Evolutionary conservation across 1,140 invertebrate genomes (phyloP), one percentile per base, ranked within the genome.

Genomic region (Drosophila varians): DNA sequence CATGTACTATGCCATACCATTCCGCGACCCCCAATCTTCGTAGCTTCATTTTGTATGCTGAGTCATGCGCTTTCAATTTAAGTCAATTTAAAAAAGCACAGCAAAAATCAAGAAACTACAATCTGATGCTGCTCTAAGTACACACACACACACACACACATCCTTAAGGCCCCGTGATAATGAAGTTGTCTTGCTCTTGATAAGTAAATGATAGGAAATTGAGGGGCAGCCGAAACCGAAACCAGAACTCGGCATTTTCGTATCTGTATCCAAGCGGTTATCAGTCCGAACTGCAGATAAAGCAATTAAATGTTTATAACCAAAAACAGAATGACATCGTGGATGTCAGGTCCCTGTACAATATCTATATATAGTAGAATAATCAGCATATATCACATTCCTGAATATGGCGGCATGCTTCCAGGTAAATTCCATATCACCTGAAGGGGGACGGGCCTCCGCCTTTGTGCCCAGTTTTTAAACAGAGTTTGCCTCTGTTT

Each of bases 61-160:
- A 84, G 76, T 84, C 80, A 84, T 86, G 80, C 77, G 80, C 80
- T 49, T 86, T 76, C 80, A 84, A 84, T 84, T 84, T 69, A 79
- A 86, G 80, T 84, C 76, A 84, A 84, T 84, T 84, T 79, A 75
- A 57, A 58, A 69, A 73, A 73, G 72, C 72, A 69, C 26, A 66
- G 69, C 49, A 74, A 64, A 68, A 82, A 82, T 82, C 74, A 60
- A 78, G 72, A 79, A 75, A 79, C 75, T 57, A 84, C 47, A 75
- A 75, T 61, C 61, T 48, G 42, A 68, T 53, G 52, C 51, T 72
- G 52, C 47, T 52, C 45, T 28, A 56, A 48, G 65, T 19, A 21
- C 19, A 26, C 38, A 48, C 26, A 42, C 53, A 4, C 43, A 55
- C 26, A 45, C 28, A 52, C n/a, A n/a, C n/a, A n/a, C n/a, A n/a